Evolutionary conservation across 2,888 invertebrate genomes (phyloP).

Genomic region (Drepanosiphum platanoidis): DNA sequence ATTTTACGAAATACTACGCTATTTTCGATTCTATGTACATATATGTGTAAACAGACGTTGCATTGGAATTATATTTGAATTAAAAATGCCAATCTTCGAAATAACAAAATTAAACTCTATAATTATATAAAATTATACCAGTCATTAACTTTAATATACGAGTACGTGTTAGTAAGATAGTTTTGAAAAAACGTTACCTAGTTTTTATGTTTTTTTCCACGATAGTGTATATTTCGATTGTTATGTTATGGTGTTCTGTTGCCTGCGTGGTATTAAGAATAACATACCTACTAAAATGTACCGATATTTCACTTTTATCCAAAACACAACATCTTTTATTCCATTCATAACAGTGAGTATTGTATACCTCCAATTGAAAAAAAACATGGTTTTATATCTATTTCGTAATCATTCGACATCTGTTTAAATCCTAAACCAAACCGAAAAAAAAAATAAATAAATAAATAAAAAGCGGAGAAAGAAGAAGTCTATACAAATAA

Average conservation of each 20-base stretch:
- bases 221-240: no score
- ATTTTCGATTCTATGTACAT: no score
- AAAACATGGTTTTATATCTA: constrained; percentile 49
- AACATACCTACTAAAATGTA: neutral
- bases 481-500: constrained; percentile 40
- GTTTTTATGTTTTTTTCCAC: no score
- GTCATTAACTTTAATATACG: no score
- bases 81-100: no score
- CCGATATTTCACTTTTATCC: constrained; percentile 45
- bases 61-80: no score
- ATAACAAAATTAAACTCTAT: no score
- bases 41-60: no score
- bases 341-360: constrained; percentile 52
- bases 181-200: neutral
- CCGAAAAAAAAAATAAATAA: constrained; percentile 23
- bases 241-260: neutral
- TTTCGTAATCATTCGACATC: constrained; percentile 60
- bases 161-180: no score
- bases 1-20: no score
- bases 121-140: no score
- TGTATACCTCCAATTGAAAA: constrained; percentile 43
- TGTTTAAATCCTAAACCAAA: constrained; percentile 44
- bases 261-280: neutral
- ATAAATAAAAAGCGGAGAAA: constrained; percentile 24
- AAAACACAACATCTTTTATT: constrained; percentile 61